Conservation (phyloP, 2,113 vertebrate genomes). For the Hydrolagus affinis region DNA sequence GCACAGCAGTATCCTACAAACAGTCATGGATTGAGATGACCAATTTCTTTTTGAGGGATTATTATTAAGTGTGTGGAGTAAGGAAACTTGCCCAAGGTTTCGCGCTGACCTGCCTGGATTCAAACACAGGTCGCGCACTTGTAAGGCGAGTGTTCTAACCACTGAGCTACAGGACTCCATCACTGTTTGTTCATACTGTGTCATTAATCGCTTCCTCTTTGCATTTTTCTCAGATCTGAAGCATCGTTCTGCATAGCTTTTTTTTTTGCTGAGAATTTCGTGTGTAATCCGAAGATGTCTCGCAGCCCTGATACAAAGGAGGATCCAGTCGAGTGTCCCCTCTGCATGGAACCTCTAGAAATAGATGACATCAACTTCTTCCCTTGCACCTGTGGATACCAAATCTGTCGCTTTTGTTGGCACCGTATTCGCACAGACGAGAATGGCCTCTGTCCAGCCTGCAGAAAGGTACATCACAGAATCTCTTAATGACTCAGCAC, state of each 20-base stretch:
- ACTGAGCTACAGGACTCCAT: no score
- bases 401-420: slow-evolving; percentile 98
- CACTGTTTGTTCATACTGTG: not conserved
- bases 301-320: slow-evolving; percentile 94
- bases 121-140: no score
- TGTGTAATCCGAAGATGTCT: slow-evolving; percentile 69
- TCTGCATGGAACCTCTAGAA: slow-evolving; percentile 98
- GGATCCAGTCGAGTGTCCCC: slow-evolving; percentile 96
- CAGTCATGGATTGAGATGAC: no score
- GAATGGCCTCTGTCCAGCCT: slow-evolving; percentile 96
- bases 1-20: no score
- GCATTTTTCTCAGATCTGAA: not conserved
- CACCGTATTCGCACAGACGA: slow-evolving; percentile 98
- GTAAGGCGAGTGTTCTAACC: no score
- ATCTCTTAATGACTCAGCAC: no score
- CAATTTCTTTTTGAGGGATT: no score
- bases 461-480: slow-evolving; percentile 78
- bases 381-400: slow-evolving; percentile 97
- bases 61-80: no score
- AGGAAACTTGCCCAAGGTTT: no score
- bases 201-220: not conserved
- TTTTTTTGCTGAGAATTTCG: slow-evolving; percentile 5
- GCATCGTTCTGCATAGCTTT: not conserved
- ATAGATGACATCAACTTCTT: slow-evolving; percentile 99
- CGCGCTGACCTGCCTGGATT: no score